A percentile compares a stretch with the other conserved stretches of the same genome.
These are phyloP conservation scores for Entomobrya multifasciata DNA, from an alignment of 2,888 invertebrate species.

Conservation along the genomic window DNA sequence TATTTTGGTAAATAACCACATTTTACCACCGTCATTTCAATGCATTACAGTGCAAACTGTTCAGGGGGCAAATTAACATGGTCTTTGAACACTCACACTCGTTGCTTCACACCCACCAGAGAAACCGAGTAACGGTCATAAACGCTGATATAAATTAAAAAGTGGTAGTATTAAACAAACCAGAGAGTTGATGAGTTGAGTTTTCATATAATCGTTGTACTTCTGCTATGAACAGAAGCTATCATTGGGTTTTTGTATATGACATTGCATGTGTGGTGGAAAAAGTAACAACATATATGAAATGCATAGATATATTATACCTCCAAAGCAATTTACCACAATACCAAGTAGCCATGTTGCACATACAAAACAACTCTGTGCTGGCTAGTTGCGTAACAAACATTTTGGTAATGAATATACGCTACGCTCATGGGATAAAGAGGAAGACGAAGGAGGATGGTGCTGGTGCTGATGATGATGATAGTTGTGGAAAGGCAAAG, in stretches of 20 bases:
- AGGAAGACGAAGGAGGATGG: background rate
- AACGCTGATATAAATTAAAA: background rate
- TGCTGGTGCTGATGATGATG: constrained; percentile 47
- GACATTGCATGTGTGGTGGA: background rate
- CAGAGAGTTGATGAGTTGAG: too few relatives aligned
- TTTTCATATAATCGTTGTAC: background rate
- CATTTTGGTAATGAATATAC: constrained; percentile 40
- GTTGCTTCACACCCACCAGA: background rate
- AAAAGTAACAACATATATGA: background rate
- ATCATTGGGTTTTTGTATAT: background rate
- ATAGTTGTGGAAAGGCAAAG: constrained; percentile 54
- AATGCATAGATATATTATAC: too few relatives aligned
- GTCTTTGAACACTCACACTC: background rate
- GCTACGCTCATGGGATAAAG: background rate
- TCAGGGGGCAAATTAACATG: background rate
- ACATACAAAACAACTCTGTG: background rate
- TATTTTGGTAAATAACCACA: constrained; percentile 13
- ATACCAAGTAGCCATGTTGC: too few relatives aligned
- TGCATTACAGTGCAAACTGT: background rate
- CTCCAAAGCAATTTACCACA: too few relatives aligned
- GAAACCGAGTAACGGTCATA: background rate
- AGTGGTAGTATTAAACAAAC: too few relatives aligned
- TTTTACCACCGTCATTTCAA: background rate
- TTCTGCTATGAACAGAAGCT: background rate
- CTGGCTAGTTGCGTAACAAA: constrained; percentile 15